phyloP scores from a whole-genome alignment of 1,140 invertebrate genomes.

The Macrocentrus cingulum region DNA sequence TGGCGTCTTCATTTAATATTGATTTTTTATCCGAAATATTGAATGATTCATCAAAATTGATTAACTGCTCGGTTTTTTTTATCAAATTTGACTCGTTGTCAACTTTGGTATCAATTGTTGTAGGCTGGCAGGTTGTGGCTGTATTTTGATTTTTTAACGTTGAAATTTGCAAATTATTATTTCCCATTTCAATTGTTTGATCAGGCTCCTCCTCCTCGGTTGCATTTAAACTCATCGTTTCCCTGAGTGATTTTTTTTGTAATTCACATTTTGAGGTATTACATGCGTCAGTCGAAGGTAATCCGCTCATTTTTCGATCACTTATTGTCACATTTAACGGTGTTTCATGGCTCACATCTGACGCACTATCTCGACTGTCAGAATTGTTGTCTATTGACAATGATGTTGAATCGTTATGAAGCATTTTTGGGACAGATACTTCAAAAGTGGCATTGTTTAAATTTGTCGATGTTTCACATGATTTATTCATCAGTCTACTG shows the following conservation, averaged over 20 bases:
- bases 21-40: conserved; percentile 34
- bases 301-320: conserved; percentile 42
- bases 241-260: conserved; percentile 41
- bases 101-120: conserved; percentile 36
- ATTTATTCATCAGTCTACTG: conserved; percentile 38
- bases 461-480: conserved; percentile 39
- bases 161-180: conserved; percentile 36
- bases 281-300: conserved; percentile 29
- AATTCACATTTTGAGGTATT: conserved; percentile 37
- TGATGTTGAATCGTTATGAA: conserved; percentile 41
- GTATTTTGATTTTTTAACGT: conserved; percentile 33
- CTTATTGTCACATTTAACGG: conserved; percentile 55
- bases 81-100: conserved; percentile 38
- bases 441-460: conserved; percentile 52
- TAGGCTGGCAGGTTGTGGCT: conserved; percentile 17
- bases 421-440: conserved; percentile 46
- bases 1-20: conserved; percentile 46
- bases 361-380: conserved; percentile 41
- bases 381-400: conserved; percentile 44
- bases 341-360: conserved; percentile 39
- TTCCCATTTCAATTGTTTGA: conserved; percentile 34
- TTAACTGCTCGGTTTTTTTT: conserved; percentile 44
- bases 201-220: conserved; percentile 30
- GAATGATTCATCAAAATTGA: conserved; percentile 48
- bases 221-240: conserved; percentile 28